phyloP scores from a whole-genome alignment of 1,140 invertebrate species.

The Drosophila melanica region DNA sequence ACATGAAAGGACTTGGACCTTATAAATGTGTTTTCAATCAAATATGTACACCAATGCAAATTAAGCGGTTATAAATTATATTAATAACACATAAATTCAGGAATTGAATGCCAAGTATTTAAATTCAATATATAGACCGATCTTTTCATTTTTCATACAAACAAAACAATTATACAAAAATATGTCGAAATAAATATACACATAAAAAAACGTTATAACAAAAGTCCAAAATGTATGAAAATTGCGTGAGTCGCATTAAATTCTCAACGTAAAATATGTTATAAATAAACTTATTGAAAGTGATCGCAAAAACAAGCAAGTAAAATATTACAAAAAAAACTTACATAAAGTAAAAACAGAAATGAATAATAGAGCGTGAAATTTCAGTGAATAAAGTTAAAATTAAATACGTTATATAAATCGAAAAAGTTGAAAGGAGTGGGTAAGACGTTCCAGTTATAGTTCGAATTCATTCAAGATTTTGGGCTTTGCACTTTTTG shows the following conservation, averaged over 20 bases:
- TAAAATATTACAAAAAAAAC: slow-evolving; percentile 14
- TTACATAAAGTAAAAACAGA: slow-evolving; percentile 7
- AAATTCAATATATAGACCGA: slow-evolving; percentile 48
- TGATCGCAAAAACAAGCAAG: slow-evolving; percentile 10
- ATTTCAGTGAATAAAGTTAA: slow-evolving; percentile 12
- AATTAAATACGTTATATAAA: slow-evolving; percentile 32
- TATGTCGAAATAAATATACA: slow-evolving; percentile 27
- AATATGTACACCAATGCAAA: slow-evolving; percentile 37
- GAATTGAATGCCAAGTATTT: slow-evolving; percentile 64
- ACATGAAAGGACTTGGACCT: slow-evolving; percentile 1
- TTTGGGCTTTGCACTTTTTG: neutral
- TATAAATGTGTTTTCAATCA: slow-evolving; percentile 25
- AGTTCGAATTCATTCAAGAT: slow-evolving; percentile 5
- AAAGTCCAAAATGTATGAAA: slow-evolving; percentile 57
- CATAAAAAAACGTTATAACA: slow-evolving; percentile 45
- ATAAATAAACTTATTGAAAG: slow-evolving; percentile 58
- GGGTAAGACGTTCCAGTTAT: slow-evolving; percentile 17
- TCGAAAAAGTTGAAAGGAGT: neutral
- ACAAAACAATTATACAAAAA: slow-evolving; percentile 11
- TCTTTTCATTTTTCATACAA: slow-evolving; percentile 42
- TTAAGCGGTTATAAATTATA: slow-evolving; percentile 42
- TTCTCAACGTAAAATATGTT: slow-evolving; percentile 57
- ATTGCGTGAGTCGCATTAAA: slow-evolving; percentile 75
- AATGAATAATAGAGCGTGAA: slow-evolving; percentile 34
- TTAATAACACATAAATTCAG: slow-evolving; percentile 23